Percentiles rank a stretch among this genome's conserved stretches.
Evolutionary conservation across 2,113 vertebrate species (phyloP).

Genomic region (Odontesthes bonariensis): DNA sequence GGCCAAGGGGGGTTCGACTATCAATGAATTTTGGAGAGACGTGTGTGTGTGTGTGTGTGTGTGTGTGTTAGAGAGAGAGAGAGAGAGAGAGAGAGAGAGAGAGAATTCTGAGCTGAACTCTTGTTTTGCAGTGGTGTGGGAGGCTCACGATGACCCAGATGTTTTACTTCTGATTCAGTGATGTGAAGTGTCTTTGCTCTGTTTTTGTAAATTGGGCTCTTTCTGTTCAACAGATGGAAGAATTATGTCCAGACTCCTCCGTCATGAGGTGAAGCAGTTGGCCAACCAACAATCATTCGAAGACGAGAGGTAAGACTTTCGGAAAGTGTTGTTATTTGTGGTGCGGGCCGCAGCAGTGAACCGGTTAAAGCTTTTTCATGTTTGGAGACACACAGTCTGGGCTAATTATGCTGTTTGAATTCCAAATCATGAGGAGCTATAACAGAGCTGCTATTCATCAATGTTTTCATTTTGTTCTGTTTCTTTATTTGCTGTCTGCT

Average conservation of each 20-base stretch:
- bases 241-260: background rate
- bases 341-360: background rate
- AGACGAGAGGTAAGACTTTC: constrained; percentile 39
- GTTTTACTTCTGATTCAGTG: constrained; percentile 68
- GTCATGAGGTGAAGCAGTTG: constrained; percentile 20
- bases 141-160: constrained; percentile 61
- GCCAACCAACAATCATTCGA: constrained; percentile 6
- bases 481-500: constrained; percentile 20
- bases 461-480: constrained; percentile 18
- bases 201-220: constrained; percentile 16
- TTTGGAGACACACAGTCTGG: background rate
- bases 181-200: constrained; percentile 30
- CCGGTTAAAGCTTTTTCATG: constrained; percentile 9
- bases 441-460: constrained; percentile 2
- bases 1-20: background rate
- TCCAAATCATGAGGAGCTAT: background rate
- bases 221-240: constrained; percentile 31
- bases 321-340: background rate
- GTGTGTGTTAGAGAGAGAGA: background rate
- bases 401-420: constrained; percentile 26
- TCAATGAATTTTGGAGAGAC: constrained; percentile 10
- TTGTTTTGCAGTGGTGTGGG: constrained; percentile 36
- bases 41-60: constrained; percentile 2
- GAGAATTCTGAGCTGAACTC: constrained; percentile 8
- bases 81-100: too few relatives aligned